Base-by-base conservation (phyloP, 2,797 vertebrate genomes). In the Lateolabrax maculatus region DNA sequence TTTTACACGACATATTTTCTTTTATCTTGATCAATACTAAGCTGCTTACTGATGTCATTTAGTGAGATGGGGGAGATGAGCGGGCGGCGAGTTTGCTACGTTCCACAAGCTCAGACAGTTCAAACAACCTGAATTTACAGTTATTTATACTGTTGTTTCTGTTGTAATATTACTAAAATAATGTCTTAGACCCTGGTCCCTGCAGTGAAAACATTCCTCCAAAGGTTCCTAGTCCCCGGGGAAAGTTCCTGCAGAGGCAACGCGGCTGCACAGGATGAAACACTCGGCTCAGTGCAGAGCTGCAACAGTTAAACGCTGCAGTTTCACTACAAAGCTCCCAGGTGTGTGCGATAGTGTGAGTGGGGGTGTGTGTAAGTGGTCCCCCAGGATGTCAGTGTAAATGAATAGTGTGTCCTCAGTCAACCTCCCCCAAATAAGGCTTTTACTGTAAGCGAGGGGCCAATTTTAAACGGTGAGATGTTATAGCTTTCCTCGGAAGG, bases 381-480 rank as follows among this genome's bases (percentile, higher is more conserved):
- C 74, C 49, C 71, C 13, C 16, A 29, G 75, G 71, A 48, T 5
- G 29, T 71, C 36, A 16, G 31, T 2, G 23, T 67, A 58, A 81
- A 71, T 71, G 36, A 78, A 63, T 53, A 53, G 61, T 0, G 13
- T 60, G 79, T 85, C 71, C 79, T 78, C 78, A 66, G 39, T 62
- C 70, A 49, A 56, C 74, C 65, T 71, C 65, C 39, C 10, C 43
- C n/a, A 41, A 58, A 71, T 37, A 53, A 41, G 12, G 34, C 46
- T 82, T 74, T 71, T 23, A 65, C 44, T 43, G 65, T n/a, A 18
- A 51, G 19, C 13, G 0, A 53, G n/a, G 6, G 44, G 27, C 46
- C 19, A 10, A 2, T 72, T 41, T 49, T 2, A 43, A 58, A 64
- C 16, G 21, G 12, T 27, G 58, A 66, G 21, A 31, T 34, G 9